Evolutionary conservation across 2,888 invertebrate species (phyloP).

Genomic region (Bursaphelenchus okinawaensis): DNA sequence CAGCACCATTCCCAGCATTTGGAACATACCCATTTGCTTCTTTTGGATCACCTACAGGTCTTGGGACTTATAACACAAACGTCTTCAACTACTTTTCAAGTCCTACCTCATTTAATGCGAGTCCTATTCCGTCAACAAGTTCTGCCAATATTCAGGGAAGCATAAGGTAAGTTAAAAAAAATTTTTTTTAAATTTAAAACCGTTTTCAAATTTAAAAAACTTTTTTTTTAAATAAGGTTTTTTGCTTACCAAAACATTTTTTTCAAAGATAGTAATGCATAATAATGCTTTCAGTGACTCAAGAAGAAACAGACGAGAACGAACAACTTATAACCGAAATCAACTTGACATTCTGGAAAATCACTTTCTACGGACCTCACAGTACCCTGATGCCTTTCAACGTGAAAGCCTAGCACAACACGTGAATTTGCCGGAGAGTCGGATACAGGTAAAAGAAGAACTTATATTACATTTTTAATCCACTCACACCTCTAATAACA

Average conservation of each 20-base stretch:
- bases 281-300: conserved; percentile 1
- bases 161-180: neutral
- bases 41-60: neutral
- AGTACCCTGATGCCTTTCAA: conserved; percentile 47
- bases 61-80: neutral
- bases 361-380: conserved; percentile 30
- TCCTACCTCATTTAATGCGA: neutral
- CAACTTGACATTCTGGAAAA: conserved; percentile 36
- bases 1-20: neutral
- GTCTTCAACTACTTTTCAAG: neutral
- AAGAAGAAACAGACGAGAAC: conserved; percentile 37
- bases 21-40: neutral
- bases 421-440: conserved; percentile 40
- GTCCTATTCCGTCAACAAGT: neutral
- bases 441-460: conserved; percentile 39
- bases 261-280: too few relatives aligned
- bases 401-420: conserved; percentile 43
- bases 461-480: neutral
- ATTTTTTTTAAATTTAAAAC: too few relatives aligned
- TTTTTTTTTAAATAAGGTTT: too few relatives aligned
- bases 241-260: too few relatives aligned
- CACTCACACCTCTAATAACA: too few relatives aligned
- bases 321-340: conserved; percentile 45
- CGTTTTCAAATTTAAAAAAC: too few relatives aligned
- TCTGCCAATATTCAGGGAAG: neutral